Evolutionary conservation across 2,113 vertebrate species (phyloP).

Genomic region (Sciurus niger): DNA sequence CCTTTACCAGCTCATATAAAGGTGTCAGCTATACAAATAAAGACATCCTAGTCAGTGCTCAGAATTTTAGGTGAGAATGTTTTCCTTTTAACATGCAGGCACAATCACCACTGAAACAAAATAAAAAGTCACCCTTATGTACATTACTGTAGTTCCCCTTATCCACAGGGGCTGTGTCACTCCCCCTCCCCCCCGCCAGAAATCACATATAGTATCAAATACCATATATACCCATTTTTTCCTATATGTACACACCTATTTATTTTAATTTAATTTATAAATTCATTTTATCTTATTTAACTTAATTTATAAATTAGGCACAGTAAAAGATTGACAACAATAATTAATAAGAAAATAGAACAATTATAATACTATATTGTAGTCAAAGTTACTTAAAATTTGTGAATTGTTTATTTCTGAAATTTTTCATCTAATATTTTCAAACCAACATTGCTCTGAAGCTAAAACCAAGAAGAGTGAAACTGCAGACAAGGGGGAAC

Average conservation of each 20-base stretch:
- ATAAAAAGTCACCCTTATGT: not conserved
- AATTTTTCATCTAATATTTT: not conserved
- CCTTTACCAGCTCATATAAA: conserved; percentile 95
- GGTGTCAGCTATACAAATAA: conserved; percentile 90
- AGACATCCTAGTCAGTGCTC: not conserved
- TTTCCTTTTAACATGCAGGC: not conserved
- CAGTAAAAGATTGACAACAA: not conserved
- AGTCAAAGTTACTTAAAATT: not conserved
- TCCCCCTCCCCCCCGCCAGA: not conserved
- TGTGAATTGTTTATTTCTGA: not conserved
- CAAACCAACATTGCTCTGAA: not conserved
- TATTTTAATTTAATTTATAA: not conserved
- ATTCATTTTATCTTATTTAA: not conserved
- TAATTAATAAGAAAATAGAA: not conserved
- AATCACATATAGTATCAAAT: not conserved
- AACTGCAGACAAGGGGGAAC: not conserved
- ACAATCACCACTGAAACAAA: not conserved
- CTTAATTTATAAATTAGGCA: not conserved
- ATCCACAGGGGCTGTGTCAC: too few relatives aligned
- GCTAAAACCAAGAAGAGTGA: not conserved
- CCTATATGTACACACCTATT: not conserved
- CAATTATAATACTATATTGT: not conserved
- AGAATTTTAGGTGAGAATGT: not conserved
- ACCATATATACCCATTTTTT: not conserved
- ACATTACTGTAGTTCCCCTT: not conserved